phyloP scores from a whole-genome alignment of 2,888 invertebrate genomes.

The Erynnis tages region DNA sequence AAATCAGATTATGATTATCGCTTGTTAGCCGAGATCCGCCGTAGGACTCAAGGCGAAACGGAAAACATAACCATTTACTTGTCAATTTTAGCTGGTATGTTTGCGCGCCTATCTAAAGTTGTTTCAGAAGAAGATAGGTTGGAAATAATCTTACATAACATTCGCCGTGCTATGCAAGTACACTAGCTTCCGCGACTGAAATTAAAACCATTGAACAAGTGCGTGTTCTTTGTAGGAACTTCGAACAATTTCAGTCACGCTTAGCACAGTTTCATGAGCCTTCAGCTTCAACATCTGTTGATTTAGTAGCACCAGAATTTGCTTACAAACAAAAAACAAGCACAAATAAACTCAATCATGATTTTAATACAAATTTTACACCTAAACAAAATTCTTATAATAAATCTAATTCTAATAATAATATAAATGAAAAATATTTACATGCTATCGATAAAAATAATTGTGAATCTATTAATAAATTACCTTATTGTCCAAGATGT shows the following conservation, averaged over 20 bases:
- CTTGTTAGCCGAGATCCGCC: not conserved
- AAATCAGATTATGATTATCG: not conserved
- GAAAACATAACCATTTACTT: constrained; percentile 2
- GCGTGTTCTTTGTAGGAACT: constrained; percentile 23
- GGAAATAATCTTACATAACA: constrained; percentile 30
- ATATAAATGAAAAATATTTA: no score
- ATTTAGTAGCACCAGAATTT: constrained; percentile 30
- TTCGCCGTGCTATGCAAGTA: constrained; percentile 29
- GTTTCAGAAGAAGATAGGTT: constrained; percentile 28
- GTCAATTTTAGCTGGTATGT: constrained; percentile 28
- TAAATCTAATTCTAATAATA: no score
- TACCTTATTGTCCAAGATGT: constrained; percentile 33
- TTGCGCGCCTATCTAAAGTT: constrained; percentile 23
- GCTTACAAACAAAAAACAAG: constrained; percentile 13
- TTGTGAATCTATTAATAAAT: no score
- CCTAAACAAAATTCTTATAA: no score
- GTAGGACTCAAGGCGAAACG: constrained; percentile 1
- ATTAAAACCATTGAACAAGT: constrained; percentile 17
- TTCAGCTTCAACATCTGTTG: no score
- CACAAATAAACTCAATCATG: not conserved
- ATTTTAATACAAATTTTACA: not conserved
- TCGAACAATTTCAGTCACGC: constrained; percentile 27
- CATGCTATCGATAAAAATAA: no score
- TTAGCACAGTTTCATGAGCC: constrained; percentile 28
- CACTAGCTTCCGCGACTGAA: constrained; percentile 20